phyloP scores from a whole-genome alignment of 1,140 invertebrate species.

The Euwallacea fornicatus region DNA sequence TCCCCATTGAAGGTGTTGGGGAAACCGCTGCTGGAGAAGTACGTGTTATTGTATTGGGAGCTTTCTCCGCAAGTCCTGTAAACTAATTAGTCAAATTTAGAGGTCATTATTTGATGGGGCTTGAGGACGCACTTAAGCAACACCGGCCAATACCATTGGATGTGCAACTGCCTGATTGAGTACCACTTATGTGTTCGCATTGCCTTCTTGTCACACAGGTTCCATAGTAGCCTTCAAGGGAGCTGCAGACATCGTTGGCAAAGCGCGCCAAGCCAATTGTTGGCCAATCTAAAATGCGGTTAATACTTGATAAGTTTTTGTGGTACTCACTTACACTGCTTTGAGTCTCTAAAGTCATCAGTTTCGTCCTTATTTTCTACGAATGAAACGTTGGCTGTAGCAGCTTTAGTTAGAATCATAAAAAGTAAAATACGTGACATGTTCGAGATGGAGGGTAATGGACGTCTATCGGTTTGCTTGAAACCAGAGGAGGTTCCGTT shows the following conservation, averaged over 20 bases:
- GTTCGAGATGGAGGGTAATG: no score
- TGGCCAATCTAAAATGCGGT: conserved; percentile 28
- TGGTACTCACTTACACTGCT: not conserved
- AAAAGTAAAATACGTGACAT: no score
- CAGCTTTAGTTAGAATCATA: no score
- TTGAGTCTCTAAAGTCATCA: not conserved
- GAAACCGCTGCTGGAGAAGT: conserved; percentile 76
- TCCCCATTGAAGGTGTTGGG: conserved; percentile 67
- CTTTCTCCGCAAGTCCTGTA: conserved; percentile 67
- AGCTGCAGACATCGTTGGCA: conserved; percentile 65
- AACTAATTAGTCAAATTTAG: conserved; percentile 55
- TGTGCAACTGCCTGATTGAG: conserved; percentile 69
- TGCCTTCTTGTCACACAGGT: conserved; percentile 74
- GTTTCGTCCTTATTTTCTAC: no score
- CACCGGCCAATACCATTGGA: conserved; percentile 64
- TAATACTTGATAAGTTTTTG: not conserved
- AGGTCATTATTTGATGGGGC: conserved; percentile 18
- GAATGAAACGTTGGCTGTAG: no score
- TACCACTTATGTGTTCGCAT: conserved; percentile 68
- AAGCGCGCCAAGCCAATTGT: conserved; percentile 67
- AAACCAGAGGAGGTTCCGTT: no score
- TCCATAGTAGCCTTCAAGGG: conserved; percentile 65
- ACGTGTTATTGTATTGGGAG: conserved; percentile 77
- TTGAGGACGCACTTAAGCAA: conserved; percentile 66
- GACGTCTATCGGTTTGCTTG: no score